These are phyloP conservation scores for Macrotus californicus DNA, from an alignment of 2,113 vertebrate genomes.

Conservation along the genomic window DNA sequence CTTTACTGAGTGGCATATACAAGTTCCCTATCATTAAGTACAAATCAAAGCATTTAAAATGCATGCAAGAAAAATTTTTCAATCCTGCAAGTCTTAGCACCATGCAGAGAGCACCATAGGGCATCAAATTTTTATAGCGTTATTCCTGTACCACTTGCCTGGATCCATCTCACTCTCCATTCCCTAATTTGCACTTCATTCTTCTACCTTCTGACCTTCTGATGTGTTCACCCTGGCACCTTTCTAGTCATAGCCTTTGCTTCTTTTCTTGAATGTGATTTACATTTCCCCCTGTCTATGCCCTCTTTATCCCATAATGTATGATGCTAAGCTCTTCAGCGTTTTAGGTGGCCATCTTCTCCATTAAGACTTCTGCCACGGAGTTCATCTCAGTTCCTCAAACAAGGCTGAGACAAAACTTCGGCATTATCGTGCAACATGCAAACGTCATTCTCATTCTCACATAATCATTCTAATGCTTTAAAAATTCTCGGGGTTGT, in stretches of 20 bases:
- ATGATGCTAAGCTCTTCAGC: not conserved
- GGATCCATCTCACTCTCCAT: not conserved
- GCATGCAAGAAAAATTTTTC: constrained; percentile 59
- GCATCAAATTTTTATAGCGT: constrained; percentile 43
- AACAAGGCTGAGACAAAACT: not conserved
- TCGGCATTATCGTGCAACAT: not conserved
- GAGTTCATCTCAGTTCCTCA: not conserved
- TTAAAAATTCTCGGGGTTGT: not conserved
- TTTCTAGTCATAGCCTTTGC: not conserved
- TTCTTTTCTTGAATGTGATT: constrained; percentile 22
- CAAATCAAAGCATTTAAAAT: constrained; percentile 76
- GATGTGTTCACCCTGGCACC: not conserved
- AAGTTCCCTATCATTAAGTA: constrained; percentile 75
- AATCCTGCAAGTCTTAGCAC: constrained; percentile 62
- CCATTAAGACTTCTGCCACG: not conserved
- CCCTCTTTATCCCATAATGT: not conserved
- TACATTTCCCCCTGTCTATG: not conserved
- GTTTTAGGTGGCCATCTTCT: not conserved
- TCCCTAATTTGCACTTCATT: constrained; percentile 54
- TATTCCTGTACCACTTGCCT: constrained; percentile 38
- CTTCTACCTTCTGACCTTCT: constrained; percentile 50
- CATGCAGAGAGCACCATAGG: constrained; percentile 60
- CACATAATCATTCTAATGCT: not conserved
- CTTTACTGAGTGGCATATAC: constrained; percentile 73
- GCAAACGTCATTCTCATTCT: not conserved